Conservation (phyloP, 92 coral and sea anemone genomes). For the Epizoanthus scotinus region DNA sequence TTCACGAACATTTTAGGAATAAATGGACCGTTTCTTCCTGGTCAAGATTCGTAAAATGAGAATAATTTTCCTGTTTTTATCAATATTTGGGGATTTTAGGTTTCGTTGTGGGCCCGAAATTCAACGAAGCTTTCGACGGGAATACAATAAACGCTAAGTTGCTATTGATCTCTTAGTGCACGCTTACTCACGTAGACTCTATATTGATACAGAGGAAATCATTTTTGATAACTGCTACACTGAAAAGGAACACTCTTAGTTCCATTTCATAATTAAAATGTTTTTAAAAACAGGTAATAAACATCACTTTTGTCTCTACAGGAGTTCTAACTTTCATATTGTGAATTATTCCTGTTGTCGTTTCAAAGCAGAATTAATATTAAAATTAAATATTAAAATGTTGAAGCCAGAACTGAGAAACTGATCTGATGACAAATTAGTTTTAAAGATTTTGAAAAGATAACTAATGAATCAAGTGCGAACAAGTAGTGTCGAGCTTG, state of each 20-base stretch:
- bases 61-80: no score
- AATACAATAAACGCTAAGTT: no score
- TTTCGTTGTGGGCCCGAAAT: no score
- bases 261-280: background rate
- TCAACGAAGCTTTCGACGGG: no score
- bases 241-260: background rate
- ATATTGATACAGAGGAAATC: no score
- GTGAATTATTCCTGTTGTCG: background rate
- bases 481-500: no score
- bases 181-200: no score
- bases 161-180: no score
- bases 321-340: background rate
- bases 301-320: background rate
- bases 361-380: background rate
- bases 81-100: no score
- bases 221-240: background rate
- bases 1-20: no score
- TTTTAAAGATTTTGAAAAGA: constrained; percentile 6
- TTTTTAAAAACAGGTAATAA: background rate
- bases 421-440: background rate
- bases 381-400: background rate
- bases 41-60: no score
- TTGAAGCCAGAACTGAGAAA: constrained; percentile 5
- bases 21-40: no score
- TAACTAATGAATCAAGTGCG: background rate